These are phyloP conservation scores for Leptinotarsa haldemani DNA, from an alignment of 2,888 invertebrate species.

Conservation along the genomic window DNA sequence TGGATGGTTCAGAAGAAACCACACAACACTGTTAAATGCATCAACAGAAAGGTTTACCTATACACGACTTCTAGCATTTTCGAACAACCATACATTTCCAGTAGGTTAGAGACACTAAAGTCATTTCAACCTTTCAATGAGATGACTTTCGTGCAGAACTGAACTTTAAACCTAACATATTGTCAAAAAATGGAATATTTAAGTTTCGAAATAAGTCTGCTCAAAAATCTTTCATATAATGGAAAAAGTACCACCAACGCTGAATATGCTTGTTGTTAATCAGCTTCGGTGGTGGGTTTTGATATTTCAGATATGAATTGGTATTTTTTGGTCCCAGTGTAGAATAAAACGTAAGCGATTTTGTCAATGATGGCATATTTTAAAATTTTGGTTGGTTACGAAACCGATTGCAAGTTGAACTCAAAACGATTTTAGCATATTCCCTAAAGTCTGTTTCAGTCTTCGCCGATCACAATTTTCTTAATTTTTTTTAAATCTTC, in stretches of 20 bases:
- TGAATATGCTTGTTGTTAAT: slow-evolving; percentile 36
- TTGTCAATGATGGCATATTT: slow-evolving; percentile 62
- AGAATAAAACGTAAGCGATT: slow-evolving; percentile 49
- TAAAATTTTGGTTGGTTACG: slow-evolving; percentile 45
- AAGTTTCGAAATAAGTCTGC: slow-evolving; percentile 48
- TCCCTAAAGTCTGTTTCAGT: slow-evolving; percentile 59
- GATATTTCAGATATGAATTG: slow-evolving; percentile 65
- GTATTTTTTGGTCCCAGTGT: slow-evolving; percentile 65
- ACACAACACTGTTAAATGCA: too few species aligned
- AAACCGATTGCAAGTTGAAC: slow-evolving; percentile 42
- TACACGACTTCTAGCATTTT: not conserved
- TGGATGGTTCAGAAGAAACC: too few species aligned
- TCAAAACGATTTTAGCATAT: slow-evolving; percentile 45
- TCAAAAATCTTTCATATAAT: slow-evolving; percentile 43
- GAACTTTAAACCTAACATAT: slow-evolving; percentile 62
- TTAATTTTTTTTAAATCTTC: slow-evolving; percentile 45
- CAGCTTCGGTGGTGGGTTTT: slow-evolving; percentile 59
- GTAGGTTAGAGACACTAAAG: slow-evolving; percentile 46
- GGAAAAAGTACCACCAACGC: slow-evolving; percentile 50
- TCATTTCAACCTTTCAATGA: slow-evolving; percentile 43
- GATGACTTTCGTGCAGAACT: slow-evolving; percentile 47
- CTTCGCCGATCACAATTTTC: slow-evolving; percentile 63
- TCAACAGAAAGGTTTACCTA: too few species aligned
- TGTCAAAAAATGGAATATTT: slow-evolving; percentile 66
- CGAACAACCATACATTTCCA: slow-evolving; percentile 24